phyloP scores from a whole-genome alignment of 2,888 invertebrate species.

The Apotomis betuletana region DNA sequence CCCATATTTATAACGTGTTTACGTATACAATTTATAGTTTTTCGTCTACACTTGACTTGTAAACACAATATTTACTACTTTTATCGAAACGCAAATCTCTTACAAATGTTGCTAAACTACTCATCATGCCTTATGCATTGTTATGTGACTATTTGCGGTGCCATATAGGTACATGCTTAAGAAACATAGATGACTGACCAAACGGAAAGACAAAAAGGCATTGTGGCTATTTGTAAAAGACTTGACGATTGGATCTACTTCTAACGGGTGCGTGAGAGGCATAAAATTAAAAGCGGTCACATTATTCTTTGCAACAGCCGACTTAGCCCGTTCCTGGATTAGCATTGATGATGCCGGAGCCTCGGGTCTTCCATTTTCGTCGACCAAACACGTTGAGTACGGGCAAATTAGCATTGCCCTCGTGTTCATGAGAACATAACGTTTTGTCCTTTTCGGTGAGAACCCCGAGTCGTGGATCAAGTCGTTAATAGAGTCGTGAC shows the following conservation, averaged over 20 bases:
- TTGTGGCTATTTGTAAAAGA: constrained; percentile 5
- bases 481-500: constrained; percentile 47
- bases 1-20: not conserved
- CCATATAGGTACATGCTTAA: not conserved
- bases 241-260: constrained; percentile 1
- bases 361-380: constrained; percentile 14
- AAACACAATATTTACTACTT: constrained; percentile 7
- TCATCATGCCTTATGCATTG: constrained; percentile 10
- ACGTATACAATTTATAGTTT: not conserved
- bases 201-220: constrained; percentile 17
- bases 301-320: constrained; percentile 24
- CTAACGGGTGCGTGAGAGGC: constrained; percentile 5
- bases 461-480: constrained; percentile 50
- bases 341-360: constrained; percentile 10
- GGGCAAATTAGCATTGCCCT: constrained; percentile 57
- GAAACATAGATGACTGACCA: constrained; percentile 3
- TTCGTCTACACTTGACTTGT: not conserved
- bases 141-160: not conserved
- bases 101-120: not conserved
- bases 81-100: not conserved
- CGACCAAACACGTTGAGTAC: constrained; percentile 22
- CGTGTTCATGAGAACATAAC: constrained; percentile 67
- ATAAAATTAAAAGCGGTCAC: not conserved
- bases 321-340: constrained; percentile 1
- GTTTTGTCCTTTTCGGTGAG: constrained; percentile 67